Percentiles rank a stretch among this genome's conserved stretches.
Evolutionary conservation across 2,797 vertebrate genomes (phyloP).

Genomic region (Chaetodon trifasciatus): DNA sequence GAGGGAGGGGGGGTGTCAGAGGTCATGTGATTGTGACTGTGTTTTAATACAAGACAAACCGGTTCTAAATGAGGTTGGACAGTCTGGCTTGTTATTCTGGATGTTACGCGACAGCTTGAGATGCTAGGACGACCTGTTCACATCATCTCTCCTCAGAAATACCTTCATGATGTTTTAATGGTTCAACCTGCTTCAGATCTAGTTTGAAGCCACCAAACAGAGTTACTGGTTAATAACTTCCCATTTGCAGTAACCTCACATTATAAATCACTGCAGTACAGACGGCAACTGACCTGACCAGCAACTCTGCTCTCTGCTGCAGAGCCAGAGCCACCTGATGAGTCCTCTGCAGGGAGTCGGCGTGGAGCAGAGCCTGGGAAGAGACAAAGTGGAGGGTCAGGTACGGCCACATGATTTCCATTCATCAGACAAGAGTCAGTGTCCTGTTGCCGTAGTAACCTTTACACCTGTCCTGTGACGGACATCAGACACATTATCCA

Average conservation of each 20-base stretch:
- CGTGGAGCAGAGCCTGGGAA: constrained; percentile 94
- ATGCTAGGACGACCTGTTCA: too few relatives aligned
- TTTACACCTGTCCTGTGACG: background rate
- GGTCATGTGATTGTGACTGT: background rate
- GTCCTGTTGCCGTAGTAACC: background rate
- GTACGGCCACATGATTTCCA: background rate
- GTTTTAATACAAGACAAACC: background rate
- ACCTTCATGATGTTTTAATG: too few relatives aligned
- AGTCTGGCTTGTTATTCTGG: too few relatives aligned
- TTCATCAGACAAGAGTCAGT: background rate
- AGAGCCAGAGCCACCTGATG: constrained; percentile 98
- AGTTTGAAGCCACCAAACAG: too few relatives aligned
- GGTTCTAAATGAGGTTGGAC: background rate
- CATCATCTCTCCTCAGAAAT: too few relatives aligned
- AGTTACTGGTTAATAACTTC: background rate
- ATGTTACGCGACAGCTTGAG: too few relatives aligned
- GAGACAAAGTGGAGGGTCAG: background rate
- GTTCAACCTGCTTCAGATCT: too few relatives aligned
- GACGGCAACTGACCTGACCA: constrained; percentile 87
- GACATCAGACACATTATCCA: constrained; percentile 1
- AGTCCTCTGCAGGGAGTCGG: constrained; percentile 98
- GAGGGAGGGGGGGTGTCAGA: background rate
- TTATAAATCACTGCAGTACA: background rate
- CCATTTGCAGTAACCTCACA: background rate
- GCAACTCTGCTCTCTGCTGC: constrained; percentile 96